These are phyloP conservation scores for Clepsis dumicolana DNA, from an alignment of 2,888 invertebrate species.

Conservation along the genomic window DNA sequence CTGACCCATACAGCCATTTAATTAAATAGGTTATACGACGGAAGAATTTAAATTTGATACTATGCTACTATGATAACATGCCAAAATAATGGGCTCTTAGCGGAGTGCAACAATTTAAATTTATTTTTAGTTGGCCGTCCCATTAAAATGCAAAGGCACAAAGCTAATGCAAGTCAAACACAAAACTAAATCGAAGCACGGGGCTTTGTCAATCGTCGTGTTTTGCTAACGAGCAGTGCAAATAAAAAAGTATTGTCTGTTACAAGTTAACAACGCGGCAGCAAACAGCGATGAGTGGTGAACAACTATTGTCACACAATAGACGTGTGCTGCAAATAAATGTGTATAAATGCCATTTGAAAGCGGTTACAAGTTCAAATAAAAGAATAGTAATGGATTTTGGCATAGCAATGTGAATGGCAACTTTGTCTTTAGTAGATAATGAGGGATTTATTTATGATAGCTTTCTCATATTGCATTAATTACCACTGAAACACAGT, in stretches of 20 bases:
- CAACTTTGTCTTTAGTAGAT: too few species aligned
- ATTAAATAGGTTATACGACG: too few species aligned
- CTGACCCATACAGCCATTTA: not conserved
- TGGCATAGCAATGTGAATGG: too few species aligned
- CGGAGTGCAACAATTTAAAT: too few species aligned
- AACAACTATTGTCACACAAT: not conserved
- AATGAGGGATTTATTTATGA: too few species aligned
- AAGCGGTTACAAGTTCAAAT: too few species aligned
- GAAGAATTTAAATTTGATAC: too few species aligned
- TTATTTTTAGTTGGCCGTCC: not conserved
- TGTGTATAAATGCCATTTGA: not conserved
- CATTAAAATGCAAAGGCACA: constrained; percentile 15
- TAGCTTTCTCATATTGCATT: too few species aligned
- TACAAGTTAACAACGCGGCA: constrained; percentile 48
- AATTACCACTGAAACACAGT: too few species aligned
- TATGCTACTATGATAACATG: too few species aligned
- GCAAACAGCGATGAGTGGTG: constrained; percentile 49
- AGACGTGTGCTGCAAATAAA: not conserved
- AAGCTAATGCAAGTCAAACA: constrained; percentile 44
- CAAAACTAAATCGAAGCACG: constrained; percentile 43
- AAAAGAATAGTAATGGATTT: too few species aligned
- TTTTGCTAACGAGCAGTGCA: constrained; percentile 55
- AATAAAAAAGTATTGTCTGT: constrained; percentile 56
- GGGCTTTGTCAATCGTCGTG: constrained; percentile 53
- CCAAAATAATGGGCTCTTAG: too few species aligned